A percentile compares a stretch with the other conserved stretches of the same genome.
phyloP scores from a whole-genome alignment of 1,140 invertebrate species.

The Tribolium castaneum region DNA sequence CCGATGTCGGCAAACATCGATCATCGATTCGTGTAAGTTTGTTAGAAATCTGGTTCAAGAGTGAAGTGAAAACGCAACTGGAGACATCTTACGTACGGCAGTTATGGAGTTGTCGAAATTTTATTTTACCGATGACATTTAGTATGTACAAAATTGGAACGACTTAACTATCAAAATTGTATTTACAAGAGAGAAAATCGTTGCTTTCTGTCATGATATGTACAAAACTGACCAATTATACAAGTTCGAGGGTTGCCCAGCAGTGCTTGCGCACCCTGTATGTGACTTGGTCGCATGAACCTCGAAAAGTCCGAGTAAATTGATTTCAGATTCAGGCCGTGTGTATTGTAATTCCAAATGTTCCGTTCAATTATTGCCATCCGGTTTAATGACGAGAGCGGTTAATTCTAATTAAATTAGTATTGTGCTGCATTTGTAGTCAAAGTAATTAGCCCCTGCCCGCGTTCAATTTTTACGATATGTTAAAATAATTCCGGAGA shows the following conservation, averaged over 20 bases:
- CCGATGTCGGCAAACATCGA: conserved; percentile 6
- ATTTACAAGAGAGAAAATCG: conserved; percentile 41
- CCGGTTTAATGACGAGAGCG: background rate
- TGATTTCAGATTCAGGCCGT: background rate
- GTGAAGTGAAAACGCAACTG: too few species aligned
- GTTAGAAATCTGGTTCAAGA: too few species aligned
- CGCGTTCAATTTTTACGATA: background rate
- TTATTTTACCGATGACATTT: conserved; percentile 28
- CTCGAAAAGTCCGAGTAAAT: background rate
- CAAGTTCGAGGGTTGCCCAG: background rate
- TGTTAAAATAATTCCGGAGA: conserved; percentile 19
- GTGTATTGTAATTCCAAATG: background rate
- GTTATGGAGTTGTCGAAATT: background rate
- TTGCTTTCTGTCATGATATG: conserved; percentile 53
- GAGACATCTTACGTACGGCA: conserved; percentile 19
- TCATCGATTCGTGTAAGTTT: background rate
- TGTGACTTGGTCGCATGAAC: background rate
- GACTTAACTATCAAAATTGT: conserved; percentile 23
- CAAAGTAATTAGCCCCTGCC: background rate
- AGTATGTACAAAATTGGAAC: conserved; percentile 17
- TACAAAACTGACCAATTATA: conserved; percentile 46
- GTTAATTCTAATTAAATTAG: conserved; percentile 1
- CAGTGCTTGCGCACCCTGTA: background rate
- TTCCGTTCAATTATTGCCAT: background rate
- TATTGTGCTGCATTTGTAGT: background rate